A percentile compares a stretch with the other conserved stretches of the same genome.
Evolutionary conservation across 2,888 invertebrate genomes (phyloP).

Genomic region (Pocota personata): DNA sequence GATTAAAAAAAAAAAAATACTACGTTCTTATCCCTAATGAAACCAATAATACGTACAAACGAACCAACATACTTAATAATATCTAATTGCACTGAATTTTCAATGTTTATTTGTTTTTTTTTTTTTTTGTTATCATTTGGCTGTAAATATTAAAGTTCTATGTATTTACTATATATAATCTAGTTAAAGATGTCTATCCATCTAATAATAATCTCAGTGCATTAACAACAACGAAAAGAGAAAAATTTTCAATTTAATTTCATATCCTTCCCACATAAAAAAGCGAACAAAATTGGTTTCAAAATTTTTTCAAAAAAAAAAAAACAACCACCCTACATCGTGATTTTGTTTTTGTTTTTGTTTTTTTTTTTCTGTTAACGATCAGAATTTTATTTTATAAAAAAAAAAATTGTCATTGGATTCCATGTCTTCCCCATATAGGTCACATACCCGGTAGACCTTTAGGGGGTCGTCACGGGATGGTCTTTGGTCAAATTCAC

Average conservation of each 20-base stretch:
- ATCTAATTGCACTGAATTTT: slow-evolving; percentile 66
- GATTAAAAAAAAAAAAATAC: slow-evolving; percentile 12
- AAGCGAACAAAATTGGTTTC: slow-evolving; percentile 62
- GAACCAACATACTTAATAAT: slow-evolving; percentile 36
- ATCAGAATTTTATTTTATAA: slow-evolving; percentile 2
- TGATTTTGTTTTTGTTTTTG: slow-evolving; percentile 29
- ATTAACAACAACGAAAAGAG: slow-evolving; percentile 32
- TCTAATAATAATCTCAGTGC: slow-evolving; percentile 68
- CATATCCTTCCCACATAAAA: slow-evolving; percentile 22
- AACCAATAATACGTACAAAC: slow-evolving; percentile 55
- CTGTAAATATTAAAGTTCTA: slow-evolving; percentile 68
- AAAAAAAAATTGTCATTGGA: slow-evolving; percentile 65
- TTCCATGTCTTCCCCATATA: slow-evolving; percentile 81
- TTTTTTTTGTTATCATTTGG: slow-evolving; percentile 43
- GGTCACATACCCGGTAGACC: slow-evolving; percentile 87
- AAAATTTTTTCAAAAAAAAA: slow-evolving; percentile 54
- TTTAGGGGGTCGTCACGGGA: slow-evolving; percentile 87
- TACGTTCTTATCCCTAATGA: slow-evolving; percentile 39
- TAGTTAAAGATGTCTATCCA: slow-evolving; percentile 58
- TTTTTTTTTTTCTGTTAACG: slow-evolving; percentile 20
- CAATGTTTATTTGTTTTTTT: slow-evolving; percentile 53
- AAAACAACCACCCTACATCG: not conserved
- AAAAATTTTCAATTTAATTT: slow-evolving; percentile 51
- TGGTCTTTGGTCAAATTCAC: slow-evolving; percentile 86
- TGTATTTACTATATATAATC: slow-evolving; percentile 49